Base-by-base conservation (phyloP, 2,797 vertebrate species). In the Acipenser oxyrinchus region DNA sequence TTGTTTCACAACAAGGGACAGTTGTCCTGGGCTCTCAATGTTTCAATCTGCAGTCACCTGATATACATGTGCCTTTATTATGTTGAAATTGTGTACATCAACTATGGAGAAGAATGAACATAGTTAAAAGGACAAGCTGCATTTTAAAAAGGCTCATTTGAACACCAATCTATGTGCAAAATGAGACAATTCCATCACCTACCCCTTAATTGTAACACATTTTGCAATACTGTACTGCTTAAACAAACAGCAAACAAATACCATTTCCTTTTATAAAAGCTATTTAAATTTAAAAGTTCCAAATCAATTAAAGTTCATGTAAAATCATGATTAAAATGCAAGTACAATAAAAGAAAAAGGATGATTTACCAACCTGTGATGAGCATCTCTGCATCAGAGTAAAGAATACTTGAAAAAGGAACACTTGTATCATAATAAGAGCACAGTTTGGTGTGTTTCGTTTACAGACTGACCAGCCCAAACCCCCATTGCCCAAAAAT, bases 361-460 rank as follows among this genome's bases (percentile, higher is more conserved):
- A 72, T 73, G 76, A 69, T 73, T 71, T 73, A 37, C 37, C 37
- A 72, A 72, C 71, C 6, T 64, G 60, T 67, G 15, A 59, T 10
- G 73, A 4, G 67, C 78, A 77, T 77, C 67, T 72, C 69, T 75
- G 72, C 70, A 76, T 78, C 67, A 74, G 63, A 70, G 11, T 50
- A 58, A 67, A 53, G 49, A 18, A 70, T 37, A 52, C 62, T 67
- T 86, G 80, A 75, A 79, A 92, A 94, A 94, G 85, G 86, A 95
- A 92, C 89, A 95, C 91, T 87, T 89, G 78, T 79, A 84, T 84
- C 85, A 80, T 84, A 86, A 78, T 93, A 93, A 94, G 92, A 94
- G 93, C 93, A 96, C 94, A 91, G 86, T 93, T 89, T 87, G 94
- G 92, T 93, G 87, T 81, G 81, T 87, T 86, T 81, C 85, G 52